Base-by-base conservation (phyloP, 2,888 invertebrate species). In the Ceraclea dissimilis region DNA sequence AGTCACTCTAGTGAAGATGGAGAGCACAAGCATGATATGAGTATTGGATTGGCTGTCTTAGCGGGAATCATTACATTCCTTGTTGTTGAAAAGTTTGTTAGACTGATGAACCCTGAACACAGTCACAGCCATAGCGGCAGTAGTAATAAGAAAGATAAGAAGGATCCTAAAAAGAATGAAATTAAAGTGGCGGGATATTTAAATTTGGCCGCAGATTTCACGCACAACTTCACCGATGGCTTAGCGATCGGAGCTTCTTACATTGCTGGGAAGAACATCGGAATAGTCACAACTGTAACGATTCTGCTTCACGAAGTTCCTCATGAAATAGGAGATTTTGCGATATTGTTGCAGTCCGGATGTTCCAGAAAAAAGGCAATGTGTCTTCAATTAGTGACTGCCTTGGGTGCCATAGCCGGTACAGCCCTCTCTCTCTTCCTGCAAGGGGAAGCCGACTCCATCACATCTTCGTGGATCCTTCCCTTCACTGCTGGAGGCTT, bases 401-500 rank as follows among this genome's bases (percentile, higher is more conserved):
- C 99, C 1, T 68, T 96, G 57, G 99, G 99, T 60, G 99, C 99
- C 20, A 69, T 99, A 59, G 84, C 90, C 59, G 99, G 99, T 63
- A 97, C 95, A 43, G 78, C 89, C n/a, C 74, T 92, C 63, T 94
- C 96, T 20, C 79, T 98, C 26, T 74, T 89, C 59, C 82, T 91
- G 5, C 89, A 92, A 68, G 93, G 92, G 52, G 77, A 79, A 34
- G 71, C 78, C 65, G 78, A 79, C 68, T 85, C 85, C 57, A 72
- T 87, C 60, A 87, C 91, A 1, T 85, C 89, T 10, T 82, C 86
- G 5, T 93, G 96, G 84, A 90, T 99, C 53, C 76, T 99, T 56
- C 98, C 99, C 13, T 98, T 99, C 66, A 98, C 97, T 20, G 97
- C 97, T 46, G 97, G 94, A 62, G 96, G 99, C n/a, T 99, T 99